Conservation (phyloP, 1,140 invertebrate species). For the Diabrotica virgifera region DNA sequence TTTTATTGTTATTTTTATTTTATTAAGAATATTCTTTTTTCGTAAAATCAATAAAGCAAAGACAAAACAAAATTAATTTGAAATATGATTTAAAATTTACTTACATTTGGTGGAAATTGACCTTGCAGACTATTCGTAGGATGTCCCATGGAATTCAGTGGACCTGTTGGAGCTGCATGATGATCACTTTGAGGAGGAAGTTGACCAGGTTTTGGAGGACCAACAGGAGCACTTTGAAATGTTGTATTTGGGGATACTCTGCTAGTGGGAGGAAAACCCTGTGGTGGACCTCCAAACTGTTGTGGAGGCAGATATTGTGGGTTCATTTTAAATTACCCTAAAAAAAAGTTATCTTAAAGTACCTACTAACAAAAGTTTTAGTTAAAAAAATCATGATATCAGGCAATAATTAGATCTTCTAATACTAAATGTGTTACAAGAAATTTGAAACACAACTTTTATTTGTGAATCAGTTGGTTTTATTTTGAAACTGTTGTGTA, state of each 20-base stretch:
- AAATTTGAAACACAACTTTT: too few species aligned
- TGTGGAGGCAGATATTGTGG: constrained; percentile 43
- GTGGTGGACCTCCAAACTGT: constrained; percentile 31
- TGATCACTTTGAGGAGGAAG: constrained; percentile 20
- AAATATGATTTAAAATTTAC: not conserved
- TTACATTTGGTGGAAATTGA: not conserved
- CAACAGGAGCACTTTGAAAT: constrained; percentile 37
- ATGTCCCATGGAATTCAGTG: constrained; percentile 3
- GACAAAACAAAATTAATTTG: too few species aligned
- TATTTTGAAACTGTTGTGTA: too few species aligned
- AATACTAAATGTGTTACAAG: too few species aligned
- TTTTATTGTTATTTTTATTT: too few species aligned
- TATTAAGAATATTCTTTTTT: too few species aligned
- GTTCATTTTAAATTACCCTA: constrained; percentile 37
- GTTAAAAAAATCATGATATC: not conserved
- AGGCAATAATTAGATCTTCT: too few species aligned
- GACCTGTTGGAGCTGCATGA: constrained; percentile 7
- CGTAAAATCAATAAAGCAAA: too few species aligned
- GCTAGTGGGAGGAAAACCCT: constrained; percentile 25
- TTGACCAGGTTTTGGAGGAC: constrained; percentile 36
- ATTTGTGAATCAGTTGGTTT: too few species aligned
- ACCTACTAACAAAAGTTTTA: constrained; percentile 3
- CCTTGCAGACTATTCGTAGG: not conserved
- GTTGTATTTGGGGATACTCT: not conserved
- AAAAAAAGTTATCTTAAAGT: constrained; percentile 1